Conservation (phyloP, 2,888 invertebrate genomes). For the Fragum sueziense region DNA sequence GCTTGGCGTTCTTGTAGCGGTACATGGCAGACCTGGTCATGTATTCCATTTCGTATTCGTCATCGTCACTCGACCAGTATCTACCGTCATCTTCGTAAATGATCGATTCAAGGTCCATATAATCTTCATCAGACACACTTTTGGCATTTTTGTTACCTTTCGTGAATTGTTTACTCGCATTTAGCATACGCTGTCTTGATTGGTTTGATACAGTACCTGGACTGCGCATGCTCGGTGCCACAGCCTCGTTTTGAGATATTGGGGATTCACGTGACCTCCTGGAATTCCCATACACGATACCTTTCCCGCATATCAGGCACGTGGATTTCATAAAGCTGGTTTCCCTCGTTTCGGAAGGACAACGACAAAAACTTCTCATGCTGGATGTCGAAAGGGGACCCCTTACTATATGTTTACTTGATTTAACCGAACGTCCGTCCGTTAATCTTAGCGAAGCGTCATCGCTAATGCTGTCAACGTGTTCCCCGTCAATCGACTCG, state of each 20-base stretch:
- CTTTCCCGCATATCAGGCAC: slow-evolving; percentile 48
- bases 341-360: slow-evolving; percentile 37
- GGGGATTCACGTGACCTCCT: background rate
- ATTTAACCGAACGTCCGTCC: background rate
- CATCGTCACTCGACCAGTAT: slow-evolving; percentile 54
- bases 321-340: slow-evolving; percentile 22
- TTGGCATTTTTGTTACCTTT: slow-evolving; percentile 6
- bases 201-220: slow-evolving; percentile 9
- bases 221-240: slow-evolving; percentile 3
- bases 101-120: slow-evolving; percentile 53
- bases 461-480: slow-evolving; percentile 18
- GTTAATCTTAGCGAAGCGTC: slow-evolving; percentile 31
- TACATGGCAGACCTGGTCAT: slow-evolving; percentile 22
- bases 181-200: slow-evolving; percentile 36
- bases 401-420: background rate
- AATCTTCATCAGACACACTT: slow-evolving; percentile 48
- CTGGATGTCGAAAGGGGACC: slow-evolving; percentile 8
- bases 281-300: slow-evolving; percentile 3
- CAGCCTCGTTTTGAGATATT: slow-evolving; percentile 4
- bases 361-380: slow-evolving; percentile 44
- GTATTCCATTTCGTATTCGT: slow-evolving; percentile 14
- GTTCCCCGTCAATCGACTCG: slow-evolving; percentile 10
- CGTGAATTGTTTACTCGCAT: background rate
- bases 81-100: slow-evolving; percentile 55
- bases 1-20: slow-evolving; percentile 37